Base-by-base conservation (phyloP, 2,113 vertebrate species). In the Neogobius melanostomus region DNA sequence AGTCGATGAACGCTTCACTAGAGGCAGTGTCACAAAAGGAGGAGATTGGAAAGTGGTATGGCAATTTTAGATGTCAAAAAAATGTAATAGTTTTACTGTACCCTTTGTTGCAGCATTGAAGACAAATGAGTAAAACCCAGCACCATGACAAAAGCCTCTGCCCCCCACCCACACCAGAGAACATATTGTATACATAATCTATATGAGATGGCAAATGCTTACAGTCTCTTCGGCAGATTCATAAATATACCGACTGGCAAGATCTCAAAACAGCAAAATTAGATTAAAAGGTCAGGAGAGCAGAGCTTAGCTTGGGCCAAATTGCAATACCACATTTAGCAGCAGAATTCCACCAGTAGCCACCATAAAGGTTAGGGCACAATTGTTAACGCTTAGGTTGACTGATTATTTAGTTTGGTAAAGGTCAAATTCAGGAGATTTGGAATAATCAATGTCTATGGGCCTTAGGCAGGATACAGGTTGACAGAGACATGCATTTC, bases 1-100 rank as follows among this genome's bases (percentile, higher is more conserved):
- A 88, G 87, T 82, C 79, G 66, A 89, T 85, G 82, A 76, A 43
- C 80, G 80, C 82, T 83, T 85, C 71, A 77, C 76, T 86, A 79
- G 81, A 9, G 42, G 5, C 42, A 45, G 14, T 7, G 12, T 61
- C 12, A 15, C 1, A 42, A 15, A 17, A 7, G 53, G 57, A 15
- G 4, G 42, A n/a, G 59, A 42, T 15, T 6, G 28, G 42, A 43
- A 42, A 43, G 42, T 44, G 14, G 7, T 61, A 9, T 12, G 8
- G 57, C 1, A 15, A 14, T 43, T 17, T 17, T 7, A 36, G 36
- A 21, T 57, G 15, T 17, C 7, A 36, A 6, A 42, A 5, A 12
- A 52, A n/a, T 36, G 28, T 36, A 3, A 36, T 36, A 36, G 28
- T 36, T 36, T 59, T 42, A 59, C 28, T 21, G 6, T 12, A 10